Evolutionary conservation across 1,140 invertebrate species (phyloP).

Genomic region (Apis cerana): DNA sequence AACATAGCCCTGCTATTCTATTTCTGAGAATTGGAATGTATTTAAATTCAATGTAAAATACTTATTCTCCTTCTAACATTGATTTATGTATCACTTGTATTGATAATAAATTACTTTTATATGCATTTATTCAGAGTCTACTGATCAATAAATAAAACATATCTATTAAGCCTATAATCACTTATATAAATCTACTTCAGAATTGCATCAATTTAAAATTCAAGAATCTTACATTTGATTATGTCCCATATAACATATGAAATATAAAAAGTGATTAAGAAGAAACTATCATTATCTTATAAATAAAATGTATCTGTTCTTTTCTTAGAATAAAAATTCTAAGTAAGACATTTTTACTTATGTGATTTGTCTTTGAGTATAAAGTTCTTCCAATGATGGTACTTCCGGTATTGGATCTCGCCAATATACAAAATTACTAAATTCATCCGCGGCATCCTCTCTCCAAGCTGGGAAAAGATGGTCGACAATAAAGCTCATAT

Average conservation of each 20-base stretch:
- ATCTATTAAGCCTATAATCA: constrained; percentile 1
- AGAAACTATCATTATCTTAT: constrained; percentile 53
- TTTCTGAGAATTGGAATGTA: constrained; percentile 23
- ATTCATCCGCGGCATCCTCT: constrained; percentile 89
- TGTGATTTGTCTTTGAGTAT: constrained; percentile 59
- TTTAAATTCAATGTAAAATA: constrained; percentile 15
- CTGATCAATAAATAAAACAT: not conserved
- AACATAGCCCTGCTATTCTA: not conserved
- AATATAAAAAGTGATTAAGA: constrained; percentile 66
- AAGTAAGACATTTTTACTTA: constrained; percentile 54
- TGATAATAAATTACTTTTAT: not conserved
- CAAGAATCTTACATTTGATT: constrained; percentile 48
- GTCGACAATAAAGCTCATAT: constrained; percentile 96
- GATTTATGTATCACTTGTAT: not conserved
- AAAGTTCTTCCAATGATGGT: constrained; percentile 66
- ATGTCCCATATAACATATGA: constrained; percentile 45
- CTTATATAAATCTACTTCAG: constrained; percentile 6
- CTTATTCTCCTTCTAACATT: not conserved
- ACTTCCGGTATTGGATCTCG: constrained; percentile 88
- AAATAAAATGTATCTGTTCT: constrained; percentile 33
- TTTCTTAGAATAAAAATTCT: not conserved
- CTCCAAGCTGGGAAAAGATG: constrained; percentile 93
- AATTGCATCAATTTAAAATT: constrained; percentile 44
- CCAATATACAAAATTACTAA: constrained; percentile 95
- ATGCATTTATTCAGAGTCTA: not conserved